Conservation (phyloP, 2,113 vertebrate species). For the Alaudala cheleensis region DNA sequence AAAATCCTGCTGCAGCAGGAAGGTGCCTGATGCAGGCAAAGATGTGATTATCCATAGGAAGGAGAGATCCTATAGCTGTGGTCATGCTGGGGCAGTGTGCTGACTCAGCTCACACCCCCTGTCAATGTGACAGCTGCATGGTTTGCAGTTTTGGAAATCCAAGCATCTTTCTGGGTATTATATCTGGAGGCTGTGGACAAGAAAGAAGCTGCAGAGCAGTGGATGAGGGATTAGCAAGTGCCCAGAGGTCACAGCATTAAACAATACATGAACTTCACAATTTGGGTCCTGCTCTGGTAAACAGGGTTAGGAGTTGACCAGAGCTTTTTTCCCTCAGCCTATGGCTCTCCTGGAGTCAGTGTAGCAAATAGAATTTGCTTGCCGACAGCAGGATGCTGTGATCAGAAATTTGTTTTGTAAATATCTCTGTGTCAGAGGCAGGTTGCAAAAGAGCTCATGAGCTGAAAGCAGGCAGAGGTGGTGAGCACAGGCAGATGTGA, state of each 20-base stretch:
- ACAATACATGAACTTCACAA: conserved; percentile 3
- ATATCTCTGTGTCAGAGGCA: not conserved
- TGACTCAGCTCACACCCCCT: conserved; percentile 32
- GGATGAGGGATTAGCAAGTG: conserved; percentile 44
- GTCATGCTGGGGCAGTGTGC: not conserved
- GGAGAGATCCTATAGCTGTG: conserved; percentile 18
- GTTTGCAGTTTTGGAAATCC: conserved; percentile 60
- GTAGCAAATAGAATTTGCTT: not conserved
- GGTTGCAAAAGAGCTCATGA: not conserved
- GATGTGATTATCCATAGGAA: conserved; percentile 53
- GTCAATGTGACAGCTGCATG: not conserved
- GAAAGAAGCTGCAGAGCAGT: conserved; percentile 32
- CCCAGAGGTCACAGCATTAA: not conserved
- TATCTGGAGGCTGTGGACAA: conserved; percentile 17
- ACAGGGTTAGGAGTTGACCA: not conserved
- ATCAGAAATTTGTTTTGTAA: not conserved
- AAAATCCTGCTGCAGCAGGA: conserved; percentile 7
- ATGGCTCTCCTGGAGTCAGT: not conserved
- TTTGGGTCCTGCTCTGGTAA: not conserved
- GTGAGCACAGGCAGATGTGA: not conserved
- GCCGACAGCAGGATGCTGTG: not conserved
- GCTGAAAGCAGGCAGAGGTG: not conserved
- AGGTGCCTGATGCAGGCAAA: conserved; percentile 16
- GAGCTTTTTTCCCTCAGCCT: not conserved
- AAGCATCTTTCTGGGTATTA: conserved; percentile 66